Conservation (phyloP, 1,140 invertebrate species). For the Ceratoteleas bidentatus region DNA sequence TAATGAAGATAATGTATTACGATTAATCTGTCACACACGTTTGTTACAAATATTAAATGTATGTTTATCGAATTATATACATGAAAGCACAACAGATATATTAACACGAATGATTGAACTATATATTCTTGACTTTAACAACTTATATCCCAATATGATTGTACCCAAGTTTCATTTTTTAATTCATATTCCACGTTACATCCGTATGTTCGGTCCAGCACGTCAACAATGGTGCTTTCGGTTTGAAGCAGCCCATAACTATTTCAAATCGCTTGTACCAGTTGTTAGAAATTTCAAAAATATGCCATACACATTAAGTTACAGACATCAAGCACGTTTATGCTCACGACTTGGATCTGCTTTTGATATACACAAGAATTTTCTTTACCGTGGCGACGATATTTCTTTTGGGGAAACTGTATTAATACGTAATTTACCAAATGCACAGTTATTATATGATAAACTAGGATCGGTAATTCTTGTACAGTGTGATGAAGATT, state of each 20-base stretch:
- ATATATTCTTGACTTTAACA: slow-evolving; percentile 1
- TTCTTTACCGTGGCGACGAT: neutral
- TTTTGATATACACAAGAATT: slow-evolving; percentile 12
- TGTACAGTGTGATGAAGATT: neutral
- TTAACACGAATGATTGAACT: slow-evolving; percentile 4
- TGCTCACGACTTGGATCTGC: slow-evolving; percentile 22
- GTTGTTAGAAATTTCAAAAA: slow-evolving; percentile 8
- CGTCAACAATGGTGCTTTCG: slow-evolving; percentile 9
- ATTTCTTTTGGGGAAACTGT: neutral
- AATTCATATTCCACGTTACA: slow-evolving; percentile 3
- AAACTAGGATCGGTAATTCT: neutral
- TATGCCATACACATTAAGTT: slow-evolving; percentile 6
- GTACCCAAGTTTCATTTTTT: slow-evolving; percentile 4
- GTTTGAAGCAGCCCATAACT: slow-evolving; percentile 10
- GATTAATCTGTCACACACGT: neutral
- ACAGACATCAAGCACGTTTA: slow-evolving; percentile 47
- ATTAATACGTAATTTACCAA: slow-evolving; percentile 4
- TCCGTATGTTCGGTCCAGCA: slow-evolving; percentile 1
- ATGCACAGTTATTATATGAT: neutral
- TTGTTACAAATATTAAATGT: slow-evolving; percentile 14
- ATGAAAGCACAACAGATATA: neutral
- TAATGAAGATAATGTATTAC: neutral
- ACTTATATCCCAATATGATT: slow-evolving; percentile 3
- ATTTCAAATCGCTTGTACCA: neutral
- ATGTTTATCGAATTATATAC: neutral